Conservation (phyloP, 2,113 vertebrate species). For the Ondatra zibethicus region DNA sequence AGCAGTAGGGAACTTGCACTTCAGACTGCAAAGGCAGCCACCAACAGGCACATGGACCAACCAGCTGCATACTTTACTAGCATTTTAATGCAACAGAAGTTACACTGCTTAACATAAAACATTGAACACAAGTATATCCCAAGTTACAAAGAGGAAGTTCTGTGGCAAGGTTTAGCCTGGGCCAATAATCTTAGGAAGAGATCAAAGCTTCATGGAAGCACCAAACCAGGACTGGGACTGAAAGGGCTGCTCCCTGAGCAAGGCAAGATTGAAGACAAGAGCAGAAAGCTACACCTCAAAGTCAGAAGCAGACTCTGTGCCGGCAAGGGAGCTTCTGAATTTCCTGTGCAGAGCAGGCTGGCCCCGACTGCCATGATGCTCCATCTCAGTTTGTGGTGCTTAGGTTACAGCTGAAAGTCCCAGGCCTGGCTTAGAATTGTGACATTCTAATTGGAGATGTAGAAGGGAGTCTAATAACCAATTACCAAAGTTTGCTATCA, state of each 20-base stretch:
- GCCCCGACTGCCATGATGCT: neutral
- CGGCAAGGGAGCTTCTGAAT: neutral
- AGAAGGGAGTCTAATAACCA: neutral
- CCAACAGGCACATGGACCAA: neutral
- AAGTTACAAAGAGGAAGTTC: neutral
- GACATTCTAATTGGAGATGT: neutral
- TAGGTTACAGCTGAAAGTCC: neutral
- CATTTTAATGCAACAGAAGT: neutral
- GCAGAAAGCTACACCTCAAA: neutral
- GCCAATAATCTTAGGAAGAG: conserved; percentile 28
- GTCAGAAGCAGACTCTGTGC: neutral
- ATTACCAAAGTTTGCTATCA: neutral
- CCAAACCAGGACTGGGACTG: neutral
- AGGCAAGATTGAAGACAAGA: neutral
- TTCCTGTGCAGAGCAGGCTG: neutral
- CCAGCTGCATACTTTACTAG: neutral
- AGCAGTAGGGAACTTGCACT: neutral
- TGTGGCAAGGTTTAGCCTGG: neutral
- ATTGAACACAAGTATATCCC: neutral
- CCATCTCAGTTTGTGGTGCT: neutral
- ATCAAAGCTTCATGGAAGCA: neutral
- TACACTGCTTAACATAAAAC: conserved; percentile 18
- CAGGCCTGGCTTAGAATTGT: neutral
- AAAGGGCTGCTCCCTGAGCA: neutral
- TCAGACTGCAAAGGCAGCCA: neutral